These are phyloP conservation scores for Lycocerus yunnanus DNA, from an alignment of 2,888 invertebrate species.

Conservation along the genomic window DNA sequence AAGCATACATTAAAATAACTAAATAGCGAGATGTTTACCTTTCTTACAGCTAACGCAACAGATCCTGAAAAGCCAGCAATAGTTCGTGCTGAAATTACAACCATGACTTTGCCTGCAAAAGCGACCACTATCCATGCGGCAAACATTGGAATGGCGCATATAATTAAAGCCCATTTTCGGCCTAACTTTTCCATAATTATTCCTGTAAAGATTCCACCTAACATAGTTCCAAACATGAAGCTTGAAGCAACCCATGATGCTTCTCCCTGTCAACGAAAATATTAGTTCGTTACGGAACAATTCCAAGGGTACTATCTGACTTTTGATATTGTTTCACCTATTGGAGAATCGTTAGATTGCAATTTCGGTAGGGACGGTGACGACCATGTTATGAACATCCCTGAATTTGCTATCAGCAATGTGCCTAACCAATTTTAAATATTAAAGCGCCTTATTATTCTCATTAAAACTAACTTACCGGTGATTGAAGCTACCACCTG, in stretches of 20 bases:
- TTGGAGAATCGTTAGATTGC: slow-evolving; percentile 23
- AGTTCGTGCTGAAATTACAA: slow-evolving; percentile 66
- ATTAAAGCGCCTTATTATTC: background rate
- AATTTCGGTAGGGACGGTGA: slow-evolving; percentile 62
- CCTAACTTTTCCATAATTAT: slow-evolving; percentile 62
- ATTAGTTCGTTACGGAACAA: background rate
- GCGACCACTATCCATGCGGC: slow-evolving; percentile 57
- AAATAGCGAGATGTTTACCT: background rate
- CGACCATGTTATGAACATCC: slow-evolving; percentile 58
- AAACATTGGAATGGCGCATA: slow-evolving; percentile 59
- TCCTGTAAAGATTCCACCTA: slow-evolving; percentile 62
- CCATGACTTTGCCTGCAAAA: slow-evolving; percentile 46
- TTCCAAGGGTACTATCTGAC: slow-evolving; percentile 2
- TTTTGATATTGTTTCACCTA: slow-evolving; percentile 15
- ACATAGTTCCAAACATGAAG: slow-evolving; percentile 60
- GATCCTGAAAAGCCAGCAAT: slow-evolving; percentile 73
- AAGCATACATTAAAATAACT: background rate
- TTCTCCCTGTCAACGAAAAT: slow-evolving; percentile 52
- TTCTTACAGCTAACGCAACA: slow-evolving; percentile 51
- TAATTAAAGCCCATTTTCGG: slow-evolving; percentile 59
- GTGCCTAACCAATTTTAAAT: background rate
- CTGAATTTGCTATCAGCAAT: background rate
- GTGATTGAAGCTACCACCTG: background rate
- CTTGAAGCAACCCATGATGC: slow-evolving; percentile 64
- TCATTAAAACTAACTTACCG: background rate